Conservation (phyloP, 92 coral and sea anemone genomes). For the Actinostola sp. region DNA sequence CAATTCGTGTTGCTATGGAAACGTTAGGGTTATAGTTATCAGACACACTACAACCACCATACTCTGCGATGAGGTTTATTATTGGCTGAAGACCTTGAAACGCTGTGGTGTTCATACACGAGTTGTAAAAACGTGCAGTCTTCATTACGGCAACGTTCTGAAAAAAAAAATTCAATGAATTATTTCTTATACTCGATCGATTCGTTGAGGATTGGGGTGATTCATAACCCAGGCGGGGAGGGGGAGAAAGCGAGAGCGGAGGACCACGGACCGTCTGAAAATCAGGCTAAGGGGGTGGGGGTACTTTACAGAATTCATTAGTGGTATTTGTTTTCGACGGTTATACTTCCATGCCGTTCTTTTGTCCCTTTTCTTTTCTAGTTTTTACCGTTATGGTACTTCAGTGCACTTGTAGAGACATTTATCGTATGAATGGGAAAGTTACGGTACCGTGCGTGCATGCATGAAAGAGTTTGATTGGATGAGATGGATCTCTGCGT, state of each 20-base stretch:
- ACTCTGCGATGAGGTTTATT: slow-evolving; percentile 20
- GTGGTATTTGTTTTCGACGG: background rate
- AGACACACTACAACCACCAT: slow-evolving; percentile 66
- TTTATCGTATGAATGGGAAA: too few species aligned
- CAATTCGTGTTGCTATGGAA: slow-evolving; percentile 8
- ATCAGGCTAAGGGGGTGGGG: too few species aligned
- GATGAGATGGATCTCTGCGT: too few species aligned
- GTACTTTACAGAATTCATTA: background rate
- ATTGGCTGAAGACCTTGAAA: slow-evolving; percentile 45
- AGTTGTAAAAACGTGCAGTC: slow-evolving; percentile 41
- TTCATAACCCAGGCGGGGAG: background rate
- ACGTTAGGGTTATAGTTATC: slow-evolving; percentile 6
- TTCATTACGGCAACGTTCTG: slow-evolving; percentile 53
- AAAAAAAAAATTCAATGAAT: background rate
- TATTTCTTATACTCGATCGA: background rate
- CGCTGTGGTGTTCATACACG: slow-evolving; percentile 49
- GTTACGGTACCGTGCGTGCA: too few species aligned
- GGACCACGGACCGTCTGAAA: too few species aligned
- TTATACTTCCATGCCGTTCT: background rate
- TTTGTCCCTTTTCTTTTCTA: too few species aligned
- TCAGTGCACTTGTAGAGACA: too few species aligned
- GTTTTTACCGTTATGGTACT: too few species aligned
- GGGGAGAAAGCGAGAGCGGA: background rate
- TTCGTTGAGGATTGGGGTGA: background rate
- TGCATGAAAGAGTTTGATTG: too few species aligned